A percentile compares a stretch with the other conserved stretches of the same genome.
These are phyloP conservation scores for Pteruthius melanotis DNA, from an alignment of 2,113 vertebrate genomes.

Conservation along the genomic window DNA sequence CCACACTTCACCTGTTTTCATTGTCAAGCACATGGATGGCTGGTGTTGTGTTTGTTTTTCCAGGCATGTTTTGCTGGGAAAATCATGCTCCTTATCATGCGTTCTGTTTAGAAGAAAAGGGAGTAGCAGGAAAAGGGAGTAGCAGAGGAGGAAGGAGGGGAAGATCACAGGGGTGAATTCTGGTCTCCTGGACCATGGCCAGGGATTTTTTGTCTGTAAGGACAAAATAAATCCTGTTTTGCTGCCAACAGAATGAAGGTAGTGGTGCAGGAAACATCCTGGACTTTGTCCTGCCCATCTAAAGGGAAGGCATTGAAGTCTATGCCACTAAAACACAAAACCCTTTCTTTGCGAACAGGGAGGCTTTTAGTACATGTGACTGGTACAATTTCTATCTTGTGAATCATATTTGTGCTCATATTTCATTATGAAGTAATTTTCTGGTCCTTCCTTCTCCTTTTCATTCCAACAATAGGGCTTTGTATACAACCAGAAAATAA, in stretches of 20 bases:
- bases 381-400: background rate
- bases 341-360: background rate
- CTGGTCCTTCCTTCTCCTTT: background rate
- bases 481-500: background rate
- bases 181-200: background rate
- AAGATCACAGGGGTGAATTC: accelerated
- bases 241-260: accelerated
- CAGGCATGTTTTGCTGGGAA: background rate
- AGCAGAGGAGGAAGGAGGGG: background rate
- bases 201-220: background rate
- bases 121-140: background rate
- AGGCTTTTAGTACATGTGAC: background rate
- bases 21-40: too few species aligned
- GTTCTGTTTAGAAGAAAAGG: background rate
- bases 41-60: background rate
- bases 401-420: background rate
- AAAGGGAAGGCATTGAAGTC: background rate
- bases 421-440: background rate
- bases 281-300: background rate
- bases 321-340: background rate
- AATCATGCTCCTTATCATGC: background rate
- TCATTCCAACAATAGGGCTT: background rate
- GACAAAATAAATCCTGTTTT: background rate
- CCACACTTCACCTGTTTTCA: background rate
- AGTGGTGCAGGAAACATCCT: background rate